Evolutionary conservation across 2,888 invertebrate species (phyloP), one percentile per base, ranked within the genome.

Genomic region (Lasioglossum marginatum): DNA sequence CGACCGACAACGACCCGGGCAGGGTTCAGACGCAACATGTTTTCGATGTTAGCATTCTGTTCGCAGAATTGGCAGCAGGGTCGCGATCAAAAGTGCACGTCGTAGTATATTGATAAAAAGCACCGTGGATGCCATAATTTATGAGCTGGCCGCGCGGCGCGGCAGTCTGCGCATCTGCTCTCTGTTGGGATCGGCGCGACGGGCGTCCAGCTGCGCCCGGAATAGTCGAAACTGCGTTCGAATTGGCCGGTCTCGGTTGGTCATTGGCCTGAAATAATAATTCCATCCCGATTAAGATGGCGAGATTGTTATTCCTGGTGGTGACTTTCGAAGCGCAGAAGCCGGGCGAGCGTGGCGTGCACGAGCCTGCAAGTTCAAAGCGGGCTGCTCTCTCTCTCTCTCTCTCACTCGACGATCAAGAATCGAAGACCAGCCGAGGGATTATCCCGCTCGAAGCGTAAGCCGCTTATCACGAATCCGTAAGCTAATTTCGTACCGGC

Each of bases 381-480:
- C 88, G 87, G 37, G n/a, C 14, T 57, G n/a, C n/a, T 52, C 52
- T 52, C 45, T 45, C 45, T 8, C 48, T 2, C 48, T 48, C 48
- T 45, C 10, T 66, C 81, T 73, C 68, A n/a, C 48, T 34, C 85
- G 84, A 82, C 87, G 88, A 90, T 90, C 91, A 88, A 91, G 92
- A 92, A 93, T 94, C 92, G 93, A 93, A 92, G 92, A 90, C 91
- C 79, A 70, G 57, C 75, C n/a, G 12, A 27, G 48, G 92, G 93
- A 93, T 94, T 93, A 93, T 93, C 92, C 87, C 80, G 83, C 89
- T 91, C 87, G 85, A 83, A 86, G 82, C 84, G 91, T 89, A 92
- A 92, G 91, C 93, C 89, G 93, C 94, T 94, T 94, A 94, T 94
- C 93, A 88, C 87, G 90, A 93, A 91, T 92, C 92, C 90, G 84